Percentiles rank a stretch among this genome's conserved stretches.
These are phyloP conservation scores for Rhogogaster chlorosoma DNA, from an alignment of 2,888 invertebrate species.

Conservation along the genomic window DNA sequence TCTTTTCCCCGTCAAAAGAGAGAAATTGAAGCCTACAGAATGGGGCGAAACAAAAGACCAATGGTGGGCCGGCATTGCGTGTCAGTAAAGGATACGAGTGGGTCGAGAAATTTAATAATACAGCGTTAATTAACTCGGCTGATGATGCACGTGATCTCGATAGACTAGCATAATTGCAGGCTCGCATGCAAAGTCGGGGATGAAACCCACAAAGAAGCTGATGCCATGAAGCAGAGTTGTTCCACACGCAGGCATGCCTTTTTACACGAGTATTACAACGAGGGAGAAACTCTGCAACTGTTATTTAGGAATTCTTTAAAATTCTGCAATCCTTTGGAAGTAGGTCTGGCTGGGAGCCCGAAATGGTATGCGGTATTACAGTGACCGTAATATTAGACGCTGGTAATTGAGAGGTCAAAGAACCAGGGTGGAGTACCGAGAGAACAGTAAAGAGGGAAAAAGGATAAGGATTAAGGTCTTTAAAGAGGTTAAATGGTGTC, in stretches of 20 bases:
- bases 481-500: neutral
- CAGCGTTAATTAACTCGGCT: neutral
- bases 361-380: neutral
- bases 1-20: neutral
- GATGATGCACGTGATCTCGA: neutral
- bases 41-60: neutral
- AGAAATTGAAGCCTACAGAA: neutral
- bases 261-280: neutral
- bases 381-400: neutral
- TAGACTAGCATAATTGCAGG: neutral
- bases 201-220: neutral
- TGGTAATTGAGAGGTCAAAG: slow-evolving; percentile 19
- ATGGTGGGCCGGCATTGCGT: neutral
- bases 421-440: neutral
- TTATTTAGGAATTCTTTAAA: neutral
- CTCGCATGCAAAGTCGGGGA: neutral
- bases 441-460: neutral
- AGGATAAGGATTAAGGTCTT: neutral
- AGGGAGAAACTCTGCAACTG: neutral
- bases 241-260: neutral
- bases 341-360: slow-evolving; percentile 9
- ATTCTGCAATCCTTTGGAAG: neutral
- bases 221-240: neutral
- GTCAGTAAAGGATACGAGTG: neutral
- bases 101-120: neutral